Evolutionary conservation across 2,113 vertebrate genomes (phyloP).

Genomic region (Harpagus bidentatus): DNA sequence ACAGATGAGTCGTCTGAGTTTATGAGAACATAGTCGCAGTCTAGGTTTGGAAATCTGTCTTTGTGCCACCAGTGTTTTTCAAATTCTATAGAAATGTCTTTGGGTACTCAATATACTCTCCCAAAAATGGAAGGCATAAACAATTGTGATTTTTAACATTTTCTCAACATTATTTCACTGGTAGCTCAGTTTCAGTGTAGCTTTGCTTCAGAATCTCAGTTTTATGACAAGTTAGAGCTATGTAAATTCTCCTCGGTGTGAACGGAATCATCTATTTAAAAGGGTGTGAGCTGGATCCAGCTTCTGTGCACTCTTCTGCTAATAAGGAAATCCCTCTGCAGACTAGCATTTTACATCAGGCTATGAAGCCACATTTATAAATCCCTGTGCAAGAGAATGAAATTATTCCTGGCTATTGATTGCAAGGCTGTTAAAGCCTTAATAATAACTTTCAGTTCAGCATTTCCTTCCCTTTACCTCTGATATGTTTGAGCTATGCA

Average conservation of each 20-base stretch:
- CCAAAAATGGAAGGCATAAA: constrained; percentile 11
- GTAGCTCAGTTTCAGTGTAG: background rate
- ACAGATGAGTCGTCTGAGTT: constrained; percentile 50
- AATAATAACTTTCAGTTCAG: constrained; percentile 52
- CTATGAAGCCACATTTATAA: constrained; percentile 37
- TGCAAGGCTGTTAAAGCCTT: constrained; percentile 58
- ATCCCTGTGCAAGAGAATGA: constrained; percentile 39
- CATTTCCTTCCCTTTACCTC: constrained; percentile 45
- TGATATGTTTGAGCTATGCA: constrained; percentile 33
- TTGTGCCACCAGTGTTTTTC: constrained; percentile 53
- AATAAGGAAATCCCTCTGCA: constrained; percentile 25
- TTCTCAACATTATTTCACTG: constrained; percentile 25
- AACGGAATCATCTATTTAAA: background rate
- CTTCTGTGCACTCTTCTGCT: background rate
- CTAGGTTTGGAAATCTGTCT: constrained; percentile 54
- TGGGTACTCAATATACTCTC: background rate
- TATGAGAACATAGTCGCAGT: constrained; percentile 56
- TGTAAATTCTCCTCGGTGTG: constrained; percentile 16
- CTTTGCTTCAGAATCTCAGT: background rate
- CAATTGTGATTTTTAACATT: constrained; percentile 3
- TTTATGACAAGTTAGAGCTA: constrained; percentile 31
- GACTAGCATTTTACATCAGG: background rate
- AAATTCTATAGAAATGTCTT: constrained; percentile 53
- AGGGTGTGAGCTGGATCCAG: constrained; percentile 16
- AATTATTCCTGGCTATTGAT: constrained; percentile 66